These are phyloP conservation scores for Periophthalmus magnuspinnatus DNA, from an alignment of 2,797 vertebrate genomes.

Conservation along the genomic window DNA sequence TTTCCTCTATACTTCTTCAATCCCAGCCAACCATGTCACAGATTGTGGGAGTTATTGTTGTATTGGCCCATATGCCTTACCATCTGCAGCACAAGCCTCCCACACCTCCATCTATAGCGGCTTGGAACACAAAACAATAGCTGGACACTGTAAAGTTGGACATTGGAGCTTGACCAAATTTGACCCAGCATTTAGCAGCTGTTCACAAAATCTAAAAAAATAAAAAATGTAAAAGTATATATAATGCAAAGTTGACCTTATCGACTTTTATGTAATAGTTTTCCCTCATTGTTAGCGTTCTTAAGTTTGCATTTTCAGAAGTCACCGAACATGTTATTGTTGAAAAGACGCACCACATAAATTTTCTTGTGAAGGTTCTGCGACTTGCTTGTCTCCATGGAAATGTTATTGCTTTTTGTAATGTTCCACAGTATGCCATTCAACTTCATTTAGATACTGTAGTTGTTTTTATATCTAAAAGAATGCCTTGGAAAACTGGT, in stretches of 20 bases:
- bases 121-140: constrained; percentile 39
- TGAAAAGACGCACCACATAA: no score
- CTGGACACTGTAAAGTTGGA: constrained; percentile 13
- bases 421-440: no score
- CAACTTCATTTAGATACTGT: no score
- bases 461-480: no score
- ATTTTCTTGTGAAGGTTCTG: no score
- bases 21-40: constrained; percentile 40
- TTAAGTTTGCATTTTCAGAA: no score
- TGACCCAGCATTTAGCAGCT: not conserved
- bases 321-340: no score
- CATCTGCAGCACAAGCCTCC: constrained; percentile 36
- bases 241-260: not conserved
- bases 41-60: constrained; percentile 44
- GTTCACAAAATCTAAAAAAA: not conserved
- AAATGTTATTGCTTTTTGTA: no score
- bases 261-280: not conserved
- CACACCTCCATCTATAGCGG: constrained; percentile 38
- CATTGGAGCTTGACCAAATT: not conserved
- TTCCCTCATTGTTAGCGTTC: no score
- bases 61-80: constrained; percentile 49
- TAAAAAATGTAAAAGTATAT: not conserved
- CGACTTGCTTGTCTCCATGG: no score
- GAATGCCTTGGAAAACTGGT: no score
- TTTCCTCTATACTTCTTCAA: constrained; percentile 43